Base-by-base conservation (phyloP, 2,797 vertebrate genomes). In the Melanotaenia parkinsoni region DNA sequence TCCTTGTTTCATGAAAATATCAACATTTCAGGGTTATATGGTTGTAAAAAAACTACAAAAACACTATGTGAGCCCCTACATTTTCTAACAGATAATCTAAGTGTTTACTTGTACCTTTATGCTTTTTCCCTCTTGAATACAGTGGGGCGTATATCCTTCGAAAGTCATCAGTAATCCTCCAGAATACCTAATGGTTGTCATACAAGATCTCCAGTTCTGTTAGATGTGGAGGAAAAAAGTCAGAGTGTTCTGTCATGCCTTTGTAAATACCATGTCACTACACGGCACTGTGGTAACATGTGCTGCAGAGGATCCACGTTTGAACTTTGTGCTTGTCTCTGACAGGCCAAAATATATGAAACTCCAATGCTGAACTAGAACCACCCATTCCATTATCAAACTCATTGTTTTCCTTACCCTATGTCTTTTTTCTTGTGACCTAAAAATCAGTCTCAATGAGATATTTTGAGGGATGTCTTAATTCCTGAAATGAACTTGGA, bases 271-370 rank as follows among this genome's bases (percentile, higher is more conserved):
- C 54, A 61, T 16, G 47, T 74, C 70, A 65, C 56, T 59, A 24
- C 26, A 58, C 71, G 32, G 60, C 69, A 54, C 53, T 30, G n/a
- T 22, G 37, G 65, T 3, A 67, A 28, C 69, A 58, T 69, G 47
- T 54, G 63, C 62, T 68, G 50, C 68, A 38, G 58, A 13, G 56
- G 70, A 89, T 61, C 45, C 72, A 10, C 61, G 71, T 50, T 35
- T 75, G 68, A 74, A 65, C 57, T 22, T 56, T 12, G 5, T 9
- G 5, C 63, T 56, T 18, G 24, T 70, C 58, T 32, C 57, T 65
- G 67, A 50, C 63, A 63, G 60, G 16, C 57, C 45, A 26, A n/a
- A 58, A 40, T 43, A 62, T 40, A 58, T 76, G 37, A 33, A 47
- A 20, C 56, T 43, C 8, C 50, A 16, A 54, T 0, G 68, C 53